Base-by-base conservation (phyloP, 2,888 invertebrate species). In the Acleris emargana region DNA sequence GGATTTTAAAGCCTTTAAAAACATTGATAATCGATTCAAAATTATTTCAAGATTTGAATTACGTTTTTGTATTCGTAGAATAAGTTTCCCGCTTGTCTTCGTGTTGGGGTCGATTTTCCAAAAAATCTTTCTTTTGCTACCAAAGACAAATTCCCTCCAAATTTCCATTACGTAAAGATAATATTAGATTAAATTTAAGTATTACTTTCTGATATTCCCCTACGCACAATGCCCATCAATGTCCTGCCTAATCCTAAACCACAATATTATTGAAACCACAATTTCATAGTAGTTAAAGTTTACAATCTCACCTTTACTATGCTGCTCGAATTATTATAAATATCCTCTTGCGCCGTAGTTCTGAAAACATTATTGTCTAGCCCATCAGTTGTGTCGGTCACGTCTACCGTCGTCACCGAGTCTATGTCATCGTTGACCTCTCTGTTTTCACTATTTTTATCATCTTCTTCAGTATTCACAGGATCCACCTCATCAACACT, bases 291-390 rank as follows among this genome's bases (percentile, higher is more conserved):
- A 62, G 52, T 62, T 58, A 62, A 63, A 50, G 57, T 69, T 61
- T 76, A 73, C 64, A 70, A 22, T 64, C 71, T 72, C 64, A 76
- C 72, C 71, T 68, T 62, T 38, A 60, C 58, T 58, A 66, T 53
- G 54, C 70, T 74, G 63, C 69, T 68, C 3, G 55, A 67, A 66
- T 74, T 73, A 68, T 73, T 73, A 72, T 77, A 73, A 69, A 73
- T 69, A 71, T 80, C 78, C 60, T 75, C 76, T 5, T 60, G 20
- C 17, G 53, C 60, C 1, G 71, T 72, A 47, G 58, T 62, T 68
- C 72, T 77, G 60, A 80, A 77, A 69, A 86, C 79, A 70, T 75
- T 75, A 77, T 82, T 81, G 75, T 84, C 80, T 64, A 74, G 64
- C 13, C 73, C 73, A 52, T 73, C 64, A 42, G 69, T 67, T 42